Evolutionary conservation across 2,113 vertebrate genomes (phyloP).

Genomic region (Athene cunicularia): DNA sequence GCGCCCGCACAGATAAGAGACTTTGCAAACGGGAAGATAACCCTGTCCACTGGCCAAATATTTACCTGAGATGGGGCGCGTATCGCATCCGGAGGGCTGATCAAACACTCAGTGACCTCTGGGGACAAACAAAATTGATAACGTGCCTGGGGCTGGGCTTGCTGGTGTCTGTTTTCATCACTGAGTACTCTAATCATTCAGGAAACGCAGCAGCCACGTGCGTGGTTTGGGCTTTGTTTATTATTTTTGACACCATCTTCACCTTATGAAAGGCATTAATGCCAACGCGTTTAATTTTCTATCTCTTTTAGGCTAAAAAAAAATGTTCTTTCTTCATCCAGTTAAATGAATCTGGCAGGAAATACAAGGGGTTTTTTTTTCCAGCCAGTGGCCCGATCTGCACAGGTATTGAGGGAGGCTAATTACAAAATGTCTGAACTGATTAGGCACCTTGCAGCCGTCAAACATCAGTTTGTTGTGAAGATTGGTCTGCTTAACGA

Average conservation of each 20-base stretch:
- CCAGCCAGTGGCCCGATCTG: neutral
- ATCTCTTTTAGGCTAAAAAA: neutral
- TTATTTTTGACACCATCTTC: neutral
- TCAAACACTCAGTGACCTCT: neutral
- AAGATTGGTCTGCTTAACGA: rapidly evolving
- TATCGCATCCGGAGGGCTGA: rapidly evolving
- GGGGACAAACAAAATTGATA: neutral
- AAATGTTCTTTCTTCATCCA: neutral
- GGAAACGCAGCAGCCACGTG: neutral
- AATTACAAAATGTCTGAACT: neutral
- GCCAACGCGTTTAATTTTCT: neutral
- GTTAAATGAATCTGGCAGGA: neutral
- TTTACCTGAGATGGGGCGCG: neutral
- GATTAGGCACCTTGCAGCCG: neutral
- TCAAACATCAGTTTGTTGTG: neutral
- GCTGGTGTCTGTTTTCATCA: neutral
- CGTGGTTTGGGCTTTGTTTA: neutral
- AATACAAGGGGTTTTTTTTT: neutral
- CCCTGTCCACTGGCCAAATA: neutral
- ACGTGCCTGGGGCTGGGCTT: rapidly evolving
- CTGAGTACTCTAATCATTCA: neutral
- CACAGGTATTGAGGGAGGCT: neutral
- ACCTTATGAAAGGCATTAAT: neutral
- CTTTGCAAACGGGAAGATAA: neutral
- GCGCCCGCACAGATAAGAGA: neutral